Evolutionary conservation across 2,888 invertebrate species (phyloP).

Genomic region (Arrhopalites spinosus): DNA sequence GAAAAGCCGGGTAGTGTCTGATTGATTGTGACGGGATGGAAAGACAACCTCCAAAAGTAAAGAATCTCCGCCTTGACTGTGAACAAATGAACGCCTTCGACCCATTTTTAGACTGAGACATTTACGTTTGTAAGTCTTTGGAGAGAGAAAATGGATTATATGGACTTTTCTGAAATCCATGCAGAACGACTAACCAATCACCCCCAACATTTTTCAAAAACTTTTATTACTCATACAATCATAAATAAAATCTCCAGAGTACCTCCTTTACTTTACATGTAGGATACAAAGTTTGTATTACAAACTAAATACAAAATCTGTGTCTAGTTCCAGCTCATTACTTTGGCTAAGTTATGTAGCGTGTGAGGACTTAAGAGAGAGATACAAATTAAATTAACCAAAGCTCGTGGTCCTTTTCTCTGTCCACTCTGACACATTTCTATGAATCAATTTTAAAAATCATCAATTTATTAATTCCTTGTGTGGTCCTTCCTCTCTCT

Average conservation of each 20-base stretch:
- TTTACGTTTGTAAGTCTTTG: background rate
- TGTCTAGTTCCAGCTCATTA: background rate
- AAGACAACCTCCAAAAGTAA: conserved; percentile 42
- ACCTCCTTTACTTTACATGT: no score
- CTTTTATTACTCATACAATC: background rate
- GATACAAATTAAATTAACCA: background rate
- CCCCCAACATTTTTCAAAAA: background rate
- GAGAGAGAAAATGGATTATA: no score
- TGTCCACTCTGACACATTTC: background rate
- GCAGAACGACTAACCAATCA: conserved; percentile 16
- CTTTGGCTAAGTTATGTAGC: background rate
- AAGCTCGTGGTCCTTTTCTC: background rate
- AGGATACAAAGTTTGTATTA: background rate
- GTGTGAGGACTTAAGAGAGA: background rate
- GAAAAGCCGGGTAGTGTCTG: conserved; percentile 17
- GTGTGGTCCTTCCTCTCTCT: conserved; percentile 9
- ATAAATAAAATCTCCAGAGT: background rate
- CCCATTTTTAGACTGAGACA: conserved; percentile 42
- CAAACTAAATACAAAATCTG: background rate
- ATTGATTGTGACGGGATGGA: conserved; percentile 28
- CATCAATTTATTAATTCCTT: background rate
- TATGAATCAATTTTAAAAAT: background rate
- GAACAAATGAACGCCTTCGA: conserved; percentile 41
- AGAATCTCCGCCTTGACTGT: conserved; percentile 31
- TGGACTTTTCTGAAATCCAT: conserved; percentile 13